Percentiles rank a stretch among this genome's conserved stretches.
Conservation (phyloP, 2,888 invertebrate species). For the Timema podura region DNA sequence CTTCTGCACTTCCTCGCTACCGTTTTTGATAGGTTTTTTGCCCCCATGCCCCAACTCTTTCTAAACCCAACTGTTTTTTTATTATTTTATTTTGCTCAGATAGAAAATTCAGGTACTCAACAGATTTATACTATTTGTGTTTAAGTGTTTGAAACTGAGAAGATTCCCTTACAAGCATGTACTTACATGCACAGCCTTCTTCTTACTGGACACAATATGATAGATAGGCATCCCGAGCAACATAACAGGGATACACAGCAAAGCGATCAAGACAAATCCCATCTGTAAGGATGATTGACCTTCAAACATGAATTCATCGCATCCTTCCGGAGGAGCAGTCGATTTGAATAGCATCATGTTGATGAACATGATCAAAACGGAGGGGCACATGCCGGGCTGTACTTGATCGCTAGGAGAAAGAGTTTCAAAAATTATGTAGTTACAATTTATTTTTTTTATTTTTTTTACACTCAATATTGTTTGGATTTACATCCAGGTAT, state of each 20-base stretch:
- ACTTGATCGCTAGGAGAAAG: conserved; percentile 9
- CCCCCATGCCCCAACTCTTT: no score
- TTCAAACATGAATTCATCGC: conserved; percentile 35
- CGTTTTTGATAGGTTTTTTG: no score
- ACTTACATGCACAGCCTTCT: conserved; percentile 24
- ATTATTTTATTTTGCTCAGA: background rate
- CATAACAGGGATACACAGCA: conserved; percentile 52
- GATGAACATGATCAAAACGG: conserved; percentile 56
- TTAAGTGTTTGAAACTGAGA: background rate
- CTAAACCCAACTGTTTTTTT: no score
- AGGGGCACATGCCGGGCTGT: conserved; percentile 46
- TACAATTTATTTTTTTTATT: no score
- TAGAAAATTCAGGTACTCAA: background rate
- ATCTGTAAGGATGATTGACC: conserved; percentile 46
- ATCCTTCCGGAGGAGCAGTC: conserved; percentile 19
- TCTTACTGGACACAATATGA: conserved; percentile 32
- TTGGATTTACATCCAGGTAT: no score
- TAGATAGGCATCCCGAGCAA: conserved; percentile 52
- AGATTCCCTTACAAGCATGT: background rate
- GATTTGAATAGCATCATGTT: conserved; percentile 54
- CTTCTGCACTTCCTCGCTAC: no score
- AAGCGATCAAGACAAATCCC: conserved; percentile 47
- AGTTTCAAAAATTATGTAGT: background rate
- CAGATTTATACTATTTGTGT: background rate
- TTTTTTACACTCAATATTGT: no score